Evolutionary conservation across 2,797 vertebrate species (phyloP).

Genomic region (Cottoperca gobio): DNA sequence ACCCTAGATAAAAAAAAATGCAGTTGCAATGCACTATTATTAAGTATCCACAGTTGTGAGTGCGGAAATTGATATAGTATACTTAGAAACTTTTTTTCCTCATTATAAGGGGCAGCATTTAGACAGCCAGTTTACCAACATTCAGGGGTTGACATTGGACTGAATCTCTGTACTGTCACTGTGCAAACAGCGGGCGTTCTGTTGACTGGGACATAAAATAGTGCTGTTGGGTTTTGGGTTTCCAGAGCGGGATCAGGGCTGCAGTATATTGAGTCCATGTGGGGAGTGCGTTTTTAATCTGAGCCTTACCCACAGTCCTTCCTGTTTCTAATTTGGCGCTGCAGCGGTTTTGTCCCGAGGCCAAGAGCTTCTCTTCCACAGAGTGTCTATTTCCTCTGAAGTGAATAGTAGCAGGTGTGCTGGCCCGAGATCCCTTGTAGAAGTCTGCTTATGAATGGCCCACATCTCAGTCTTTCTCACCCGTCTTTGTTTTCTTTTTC

Average conservation of each 20-base stretch:
- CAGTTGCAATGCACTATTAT: slow-evolving; percentile 29
- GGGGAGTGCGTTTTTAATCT: slow-evolving; percentile 89
- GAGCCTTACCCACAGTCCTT: slow-evolving; percentile 88
- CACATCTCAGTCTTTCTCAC: slow-evolving; percentile 78
- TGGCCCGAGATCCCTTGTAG: slow-evolving; percentile 81
- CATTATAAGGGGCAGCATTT: slow-evolving; percentile 73
- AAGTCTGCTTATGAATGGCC: slow-evolving; percentile 85
- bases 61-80: slow-evolving; percentile 40
- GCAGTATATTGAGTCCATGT: slow-evolving; percentile 90
- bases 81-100: slow-evolving; percentile 56
- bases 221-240: slow-evolving; percentile 88
- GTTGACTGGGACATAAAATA: slow-evolving; percentile 88
- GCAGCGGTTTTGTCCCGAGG: slow-evolving; percentile 88
- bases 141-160: slow-evolving; percentile 77
- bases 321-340: slow-evolving; percentile 91
- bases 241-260: slow-evolving; percentile 85
- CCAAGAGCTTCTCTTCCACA: slow-evolving; percentile 88
- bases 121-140: slow-evolving; percentile 79
- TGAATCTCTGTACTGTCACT: slow-evolving; percentile 80
- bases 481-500: slow-evolving; percentile 75
- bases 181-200: slow-evolving; percentile 83
- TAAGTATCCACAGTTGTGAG: slow-evolving; percentile 29
- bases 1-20: slow-evolving; percentile 24
- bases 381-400: slow-evolving; percentile 90
- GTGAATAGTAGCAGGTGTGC: slow-evolving; percentile 91